Evolutionary conservation across 2,113 vertebrate genomes (phyloP).

Genomic region (Thinocorus orbignyianus): DNA sequence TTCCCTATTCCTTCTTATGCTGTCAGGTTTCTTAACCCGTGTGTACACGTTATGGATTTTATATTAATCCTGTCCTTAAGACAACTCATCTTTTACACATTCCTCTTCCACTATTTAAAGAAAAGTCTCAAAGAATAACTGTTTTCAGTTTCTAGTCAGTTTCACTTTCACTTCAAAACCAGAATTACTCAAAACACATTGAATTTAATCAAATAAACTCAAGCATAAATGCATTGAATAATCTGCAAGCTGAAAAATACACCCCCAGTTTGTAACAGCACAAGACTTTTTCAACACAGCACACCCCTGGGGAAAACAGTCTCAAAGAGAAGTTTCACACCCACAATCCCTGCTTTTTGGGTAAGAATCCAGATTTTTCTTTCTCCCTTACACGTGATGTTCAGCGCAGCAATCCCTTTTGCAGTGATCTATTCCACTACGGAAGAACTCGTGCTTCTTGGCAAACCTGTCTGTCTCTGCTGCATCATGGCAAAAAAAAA

Average conservation of each 20-base stretch:
- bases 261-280: background rate
- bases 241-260: background rate
- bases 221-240: background rate
- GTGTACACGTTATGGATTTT: background rate
- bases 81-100: background rate
- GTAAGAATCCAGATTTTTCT: background rate
- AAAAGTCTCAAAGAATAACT: background rate
- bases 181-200: background rate
- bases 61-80: background rate
- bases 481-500: background rate
- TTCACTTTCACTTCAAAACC: constrained; percentile 44
- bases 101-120: background rate
- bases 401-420: background rate
- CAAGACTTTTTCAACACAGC: background rate
- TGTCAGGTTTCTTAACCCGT: background rate
- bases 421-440: background rate
- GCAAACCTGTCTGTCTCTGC: background rate
- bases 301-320: background rate
- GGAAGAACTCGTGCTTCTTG: background rate
- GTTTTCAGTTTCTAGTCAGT: constrained; percentile 38
- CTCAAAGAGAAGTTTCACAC: background rate
- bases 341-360: background rate
- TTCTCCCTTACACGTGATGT: rapidly evolving
- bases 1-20: background rate
- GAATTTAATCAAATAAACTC: background rate